Conservation (phyloP, 2,113 vertebrate species). For the Dissostichus mawsoni region DNA sequence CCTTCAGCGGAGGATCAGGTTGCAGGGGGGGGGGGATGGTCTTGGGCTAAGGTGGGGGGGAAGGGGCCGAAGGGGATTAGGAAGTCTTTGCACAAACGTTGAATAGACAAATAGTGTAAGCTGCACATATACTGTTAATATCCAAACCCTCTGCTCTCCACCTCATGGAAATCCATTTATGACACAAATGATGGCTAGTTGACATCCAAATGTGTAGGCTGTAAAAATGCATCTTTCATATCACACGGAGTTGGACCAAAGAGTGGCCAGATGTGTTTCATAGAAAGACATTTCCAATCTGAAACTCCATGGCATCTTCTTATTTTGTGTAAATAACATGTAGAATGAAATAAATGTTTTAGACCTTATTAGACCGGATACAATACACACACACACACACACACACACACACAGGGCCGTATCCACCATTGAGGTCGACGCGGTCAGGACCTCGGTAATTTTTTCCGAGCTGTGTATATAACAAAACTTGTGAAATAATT, state of each 20-base stretch:
- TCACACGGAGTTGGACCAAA: not conserved
- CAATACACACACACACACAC: no score
- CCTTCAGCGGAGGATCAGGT: slow-evolving; percentile 19
- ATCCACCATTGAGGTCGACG: no score
- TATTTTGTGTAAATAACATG: no score
- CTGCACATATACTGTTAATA: not conserved
- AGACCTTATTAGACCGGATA: no score
- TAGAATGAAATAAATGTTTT: no score
- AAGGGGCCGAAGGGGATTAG: not conserved
- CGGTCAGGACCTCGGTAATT: no score
- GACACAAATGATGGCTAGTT: not conserved
- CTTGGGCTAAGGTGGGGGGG: not conserved
- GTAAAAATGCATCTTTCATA: not conserved
- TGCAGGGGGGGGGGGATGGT: not conserved
- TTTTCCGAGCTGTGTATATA: no score
- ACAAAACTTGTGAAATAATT: no score
- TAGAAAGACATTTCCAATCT: no score
- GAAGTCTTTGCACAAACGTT: not conserved
- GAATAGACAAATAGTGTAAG: not conserved
- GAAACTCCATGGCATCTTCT: no score
- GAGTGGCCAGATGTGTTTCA: not conserved
- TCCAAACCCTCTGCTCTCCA: not conserved
- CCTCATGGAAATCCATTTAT: not conserved
- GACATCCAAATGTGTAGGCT: not conserved
- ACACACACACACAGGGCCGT: no score